These are phyloP conservation scores for Ifrita kowaldi DNA, from an alignment of 2,113 vertebrate species.

Conservation along the genomic window DNA sequence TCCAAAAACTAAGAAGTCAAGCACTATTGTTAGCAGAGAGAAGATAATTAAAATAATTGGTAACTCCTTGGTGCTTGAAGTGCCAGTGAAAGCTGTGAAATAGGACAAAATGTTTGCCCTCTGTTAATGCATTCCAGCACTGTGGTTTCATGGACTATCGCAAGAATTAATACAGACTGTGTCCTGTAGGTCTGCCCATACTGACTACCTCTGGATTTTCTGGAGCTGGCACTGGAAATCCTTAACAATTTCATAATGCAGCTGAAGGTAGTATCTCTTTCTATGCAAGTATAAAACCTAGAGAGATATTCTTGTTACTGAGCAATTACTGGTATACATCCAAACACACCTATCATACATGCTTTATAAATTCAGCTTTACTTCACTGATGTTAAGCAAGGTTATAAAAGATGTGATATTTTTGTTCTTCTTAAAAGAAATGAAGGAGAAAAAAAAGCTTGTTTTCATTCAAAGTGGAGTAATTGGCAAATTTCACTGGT, in stretches of 20 bases:
- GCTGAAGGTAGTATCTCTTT: background rate
- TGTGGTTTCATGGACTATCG: background rate
- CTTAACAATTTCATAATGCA: background rate
- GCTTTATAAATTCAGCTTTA: background rate
- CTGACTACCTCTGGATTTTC: background rate
- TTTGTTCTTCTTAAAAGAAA: background rate
- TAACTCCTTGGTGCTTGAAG: background rate
- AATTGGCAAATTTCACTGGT: background rate
- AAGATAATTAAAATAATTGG: conserved; percentile 10
- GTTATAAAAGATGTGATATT: background rate
- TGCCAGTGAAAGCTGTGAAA: background rate
- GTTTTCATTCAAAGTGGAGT: background rate
- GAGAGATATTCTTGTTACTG: background rate
- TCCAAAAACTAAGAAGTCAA: background rate
- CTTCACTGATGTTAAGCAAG: background rate
- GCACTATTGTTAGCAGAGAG: background rate
- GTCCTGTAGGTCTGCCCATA: background rate
- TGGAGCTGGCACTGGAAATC: background rate
- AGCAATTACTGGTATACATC: background rate
- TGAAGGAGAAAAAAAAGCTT: background rate
- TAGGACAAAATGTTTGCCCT: background rate
- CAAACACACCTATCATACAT: background rate
- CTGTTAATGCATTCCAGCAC: background rate
- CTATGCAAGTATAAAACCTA: background rate
- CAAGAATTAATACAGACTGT: background rate